Evolutionary conservation across 2,888 invertebrate species (phyloP), one percentile per base, ranked within the genome.

Genomic region (Drosophila affinis): DNA sequence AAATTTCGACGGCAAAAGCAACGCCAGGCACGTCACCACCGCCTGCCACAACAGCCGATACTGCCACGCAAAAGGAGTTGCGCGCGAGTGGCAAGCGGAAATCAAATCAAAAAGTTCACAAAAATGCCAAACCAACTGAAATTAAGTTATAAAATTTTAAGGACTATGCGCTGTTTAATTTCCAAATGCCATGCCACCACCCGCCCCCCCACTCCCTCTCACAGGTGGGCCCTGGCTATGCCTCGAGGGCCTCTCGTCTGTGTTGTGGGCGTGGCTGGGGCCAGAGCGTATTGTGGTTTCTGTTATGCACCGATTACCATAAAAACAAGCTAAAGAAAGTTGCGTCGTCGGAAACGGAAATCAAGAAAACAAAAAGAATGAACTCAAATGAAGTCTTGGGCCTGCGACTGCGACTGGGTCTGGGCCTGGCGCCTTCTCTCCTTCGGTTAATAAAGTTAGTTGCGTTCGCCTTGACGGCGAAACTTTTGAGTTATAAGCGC

Each of bases 101-200:
- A 85, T 83, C 86, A 83, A 88, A 87, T 87, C 88, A 88, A 88
- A 86, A 88, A 88, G 76, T 86, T 83, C 88, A 82, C 83, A 88
- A 88, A 83, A 79, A 83, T 88, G 72, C 88, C 88, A 87, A 75
- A 75, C 52, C 60, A 85, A 76, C 77, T 76, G 77, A 86, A 85
- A 85, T 85, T 81, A 88, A 88, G 84, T 85, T 85, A 85, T 85
- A 85, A 88, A 85, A 85, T 85, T 86, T 85, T 81, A 88, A 88
- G 88, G 81, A 87, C 81, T 75, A 75, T 77, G 78, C 76, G 74
- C 81, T 75, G 84, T 79, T 88, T 85, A 88, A 85, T 85, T 88
- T 88, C 77, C 79, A 76, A 77, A 81, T 88, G 75, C 84, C 84
- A 85, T 84, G 84, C 72, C 81, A 85, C 48, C 49, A 44, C 18